A percentile compares a stretch with the other conserved stretches of the same genome.
Conservation (phyloP, 2,888 invertebrate genomes). For the Strigamia maritima region DNA sequence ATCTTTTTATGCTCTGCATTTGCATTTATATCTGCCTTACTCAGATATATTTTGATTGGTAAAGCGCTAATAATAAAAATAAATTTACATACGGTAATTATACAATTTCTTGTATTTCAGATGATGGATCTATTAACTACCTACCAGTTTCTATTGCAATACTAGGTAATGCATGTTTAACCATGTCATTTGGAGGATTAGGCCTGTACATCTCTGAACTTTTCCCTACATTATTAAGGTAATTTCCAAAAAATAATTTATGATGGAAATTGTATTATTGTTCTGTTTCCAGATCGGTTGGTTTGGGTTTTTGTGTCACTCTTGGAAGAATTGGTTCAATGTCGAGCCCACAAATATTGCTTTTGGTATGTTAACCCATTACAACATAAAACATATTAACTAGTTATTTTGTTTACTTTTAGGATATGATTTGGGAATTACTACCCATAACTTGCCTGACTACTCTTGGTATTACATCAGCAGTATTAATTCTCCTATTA, state of each 20-base stretch:
- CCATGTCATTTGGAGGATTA: slow-evolving; percentile 16
- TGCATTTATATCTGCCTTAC: not conserved
- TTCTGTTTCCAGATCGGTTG: slow-evolving; percentile 35
- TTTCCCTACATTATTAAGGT: slow-evolving; percentile 31
- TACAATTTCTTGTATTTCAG: not conserved
- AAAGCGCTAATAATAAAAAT: not conserved
- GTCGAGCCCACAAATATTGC: slow-evolving; percentile 39
- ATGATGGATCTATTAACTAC: not conserved
- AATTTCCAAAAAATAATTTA: not conserved
- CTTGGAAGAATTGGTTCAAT: slow-evolving; percentile 40
- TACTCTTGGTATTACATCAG: not conserved
- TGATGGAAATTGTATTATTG: not conserved
- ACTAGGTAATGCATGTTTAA: not conserved
- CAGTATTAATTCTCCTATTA: not conserved
- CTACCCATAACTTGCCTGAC: not conserved
- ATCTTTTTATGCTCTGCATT: not conserved
- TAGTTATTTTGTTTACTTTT: not conserved
- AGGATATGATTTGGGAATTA: slow-evolving; percentile 6
- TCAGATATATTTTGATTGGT: slow-evolving; percentile 18
- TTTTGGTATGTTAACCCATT: slow-evolving; percentile 37
- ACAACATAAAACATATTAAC: not conserved
- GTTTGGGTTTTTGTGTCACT: slow-evolving; percentile 41
- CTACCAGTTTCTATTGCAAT: not conserved
- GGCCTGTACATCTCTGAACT: slow-evolving; percentile 4
- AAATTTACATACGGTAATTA: not conserved